These are phyloP conservation scores for Meloe dianella DNA, from an alignment of 2,888 invertebrate genomes.

Conservation along the genomic window DNA sequence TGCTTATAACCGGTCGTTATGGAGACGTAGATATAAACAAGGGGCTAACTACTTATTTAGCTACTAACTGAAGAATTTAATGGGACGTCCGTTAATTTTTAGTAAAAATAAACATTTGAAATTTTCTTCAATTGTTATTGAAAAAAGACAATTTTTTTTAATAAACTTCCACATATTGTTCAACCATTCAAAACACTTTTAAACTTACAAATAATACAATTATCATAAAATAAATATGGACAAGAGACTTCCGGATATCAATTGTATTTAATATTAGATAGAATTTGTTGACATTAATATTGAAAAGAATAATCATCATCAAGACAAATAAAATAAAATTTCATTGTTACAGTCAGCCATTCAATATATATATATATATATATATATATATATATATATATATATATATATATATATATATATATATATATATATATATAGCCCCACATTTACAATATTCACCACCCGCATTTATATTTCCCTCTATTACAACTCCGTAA, in stretches of 20 bases:
- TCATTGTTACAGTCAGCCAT: conserved; percentile 7
- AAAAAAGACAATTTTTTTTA: too few species aligned
- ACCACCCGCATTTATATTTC: conserved; percentile 10
- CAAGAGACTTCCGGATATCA: background rate
- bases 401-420: too few species aligned
- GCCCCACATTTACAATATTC: background rate
- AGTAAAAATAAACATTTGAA: background rate
- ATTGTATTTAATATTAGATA: background rate
- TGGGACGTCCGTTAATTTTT: background rate
- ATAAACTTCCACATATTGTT: too few species aligned
- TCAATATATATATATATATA: background rate
- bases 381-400: too few species aligned
- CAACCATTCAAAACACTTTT: background rate
- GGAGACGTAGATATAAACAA: too few species aligned
- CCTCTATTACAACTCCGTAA: background rate
- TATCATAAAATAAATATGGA: conserved; percentile 5
- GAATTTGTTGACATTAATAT: conserved; percentile 5
- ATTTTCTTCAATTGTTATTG: too few species aligned
- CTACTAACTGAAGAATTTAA: background rate
- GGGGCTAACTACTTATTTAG: too few species aligned
- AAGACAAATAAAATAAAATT: background rate
- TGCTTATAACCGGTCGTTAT: too few species aligned
- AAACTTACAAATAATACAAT: background rate
- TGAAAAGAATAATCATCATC: background rate
- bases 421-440: too few species aligned